Evolutionary conservation across 2,797 vertebrate species (phyloP).

Genomic region (Smutsia temminckii): DNA sequence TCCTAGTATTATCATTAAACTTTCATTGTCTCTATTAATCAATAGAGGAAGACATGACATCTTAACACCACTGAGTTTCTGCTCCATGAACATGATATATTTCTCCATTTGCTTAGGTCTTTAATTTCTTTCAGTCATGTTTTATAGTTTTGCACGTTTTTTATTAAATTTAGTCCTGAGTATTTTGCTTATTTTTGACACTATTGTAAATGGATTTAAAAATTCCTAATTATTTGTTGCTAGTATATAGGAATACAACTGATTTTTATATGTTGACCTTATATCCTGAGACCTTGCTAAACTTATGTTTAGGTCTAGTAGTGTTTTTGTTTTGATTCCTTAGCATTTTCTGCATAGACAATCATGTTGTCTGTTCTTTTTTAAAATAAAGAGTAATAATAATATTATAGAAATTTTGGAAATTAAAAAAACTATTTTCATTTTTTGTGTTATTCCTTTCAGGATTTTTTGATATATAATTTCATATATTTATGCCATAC

Average conservation of each 20-base stretch:
- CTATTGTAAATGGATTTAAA: background rate
- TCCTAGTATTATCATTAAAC: background rate
- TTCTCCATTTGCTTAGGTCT: background rate
- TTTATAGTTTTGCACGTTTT: background rate
- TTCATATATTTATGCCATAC: background rate
- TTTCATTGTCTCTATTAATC: background rate
- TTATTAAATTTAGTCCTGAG: background rate
- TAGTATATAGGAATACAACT: background rate
- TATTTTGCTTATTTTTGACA: background rate
- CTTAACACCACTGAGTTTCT: background rate
- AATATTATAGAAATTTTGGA: background rate
- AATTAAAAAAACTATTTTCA: background rate
- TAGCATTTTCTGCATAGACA: background rate
- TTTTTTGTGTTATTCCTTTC: background rate
- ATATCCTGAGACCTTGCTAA: background rate
- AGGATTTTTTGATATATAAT: background rate
- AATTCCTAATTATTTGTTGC: background rate
- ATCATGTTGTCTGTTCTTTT: background rate
- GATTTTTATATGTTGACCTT: background rate
- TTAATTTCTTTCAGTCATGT: background rate
- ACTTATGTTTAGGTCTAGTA: background rate
- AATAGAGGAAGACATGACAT: background rate
- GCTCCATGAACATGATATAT: background rate
- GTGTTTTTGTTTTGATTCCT: background rate
- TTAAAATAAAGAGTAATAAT: conserved; percentile 21